phyloP scores from a whole-genome alignment of 1,140 invertebrate species.

The Gonatopus flavifemur region DNA sequence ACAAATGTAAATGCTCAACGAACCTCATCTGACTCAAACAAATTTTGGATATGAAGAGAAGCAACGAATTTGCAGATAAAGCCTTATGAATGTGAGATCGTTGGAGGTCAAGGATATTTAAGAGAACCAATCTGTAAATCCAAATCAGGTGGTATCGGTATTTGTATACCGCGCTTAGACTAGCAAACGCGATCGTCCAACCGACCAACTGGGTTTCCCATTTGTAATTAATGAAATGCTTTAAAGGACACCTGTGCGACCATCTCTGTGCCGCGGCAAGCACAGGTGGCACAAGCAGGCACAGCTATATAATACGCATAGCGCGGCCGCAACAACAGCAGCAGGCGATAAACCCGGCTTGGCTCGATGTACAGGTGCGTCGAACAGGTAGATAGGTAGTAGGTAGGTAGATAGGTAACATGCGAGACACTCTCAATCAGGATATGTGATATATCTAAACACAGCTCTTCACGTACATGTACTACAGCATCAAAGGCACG shows the following conservation, averaged over 20 bases:
- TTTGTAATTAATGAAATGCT: slow-evolving; percentile 54
- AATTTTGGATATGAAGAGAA: no score
- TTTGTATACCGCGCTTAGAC: not conserved
- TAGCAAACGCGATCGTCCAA: slow-evolving; percentile 4
- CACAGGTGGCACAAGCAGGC: slow-evolving; percentile 48
- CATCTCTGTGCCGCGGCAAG: slow-evolving; percentile 27
- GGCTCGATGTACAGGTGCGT: slow-evolving; percentile 30
- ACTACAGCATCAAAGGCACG: slow-evolving; percentile 8
- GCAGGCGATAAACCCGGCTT: slow-evolving; percentile 32
- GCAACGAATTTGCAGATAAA: no score
- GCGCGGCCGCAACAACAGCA: no score
- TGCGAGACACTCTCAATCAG: slow-evolving; percentile 30
- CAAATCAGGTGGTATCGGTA: no score
- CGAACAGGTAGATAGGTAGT: slow-evolving; percentile 16
- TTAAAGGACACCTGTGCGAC: slow-evolving; percentile 52
- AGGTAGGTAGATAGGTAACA: not conserved
- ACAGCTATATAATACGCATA: slow-evolving; percentile 25
- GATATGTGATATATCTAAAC: no score
- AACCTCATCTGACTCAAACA: no score
- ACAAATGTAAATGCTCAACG: no score
- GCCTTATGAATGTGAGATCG: no score
- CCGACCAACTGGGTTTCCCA: slow-evolving; percentile 29
- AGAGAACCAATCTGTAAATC: no score
- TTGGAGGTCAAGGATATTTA: no score
- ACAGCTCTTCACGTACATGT: no score